Base-by-base conservation (phyloP, 1,140 invertebrate genomes). In the Diorhabda elongata region DNA sequence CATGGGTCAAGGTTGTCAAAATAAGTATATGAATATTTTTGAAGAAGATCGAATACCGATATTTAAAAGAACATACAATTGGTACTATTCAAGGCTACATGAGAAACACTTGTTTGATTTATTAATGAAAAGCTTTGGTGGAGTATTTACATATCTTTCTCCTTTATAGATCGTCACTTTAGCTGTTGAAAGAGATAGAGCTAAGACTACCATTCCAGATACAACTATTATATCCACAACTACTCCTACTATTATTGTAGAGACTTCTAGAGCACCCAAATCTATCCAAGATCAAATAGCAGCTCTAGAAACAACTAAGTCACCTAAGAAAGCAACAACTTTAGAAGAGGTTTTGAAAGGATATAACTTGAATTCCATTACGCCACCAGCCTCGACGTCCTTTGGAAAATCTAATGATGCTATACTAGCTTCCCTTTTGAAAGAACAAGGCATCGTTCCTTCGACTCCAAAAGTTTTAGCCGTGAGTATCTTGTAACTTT, bases 361-460 rank as follows among this genome's bases (percentile, higher is more conserved):
- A 67, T 74, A 76, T 11, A 77, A 76, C 47, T 61, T 72, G 0
- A 59, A 65, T 11, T 44, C 65, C 64, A 69, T 76, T 41, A 71
- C 73, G n/a, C 63, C 68, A 43, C 59, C 77, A 43, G 67, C 71
- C 6, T 61, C 73, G 42, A 59, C 69, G 5, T 69, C 73, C 5
- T 87, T 83, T 72, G 85, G 86, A 42, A 84, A 85, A 71, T 86
- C 83, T 70, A 85, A 89, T 73, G 88, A 89, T 60, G 88, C 88
- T 43, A 79, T 90, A 43, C 79, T 90, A n/a, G 88, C 88, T 5
- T 85, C 87, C 3, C 75, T 89, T 66, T 78, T 90, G 52, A 89
- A 90, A 78, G 85, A 88, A 74, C 85, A 88, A 77, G 88, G 88
- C 11, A 88, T 90, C 73, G 87, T 86, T 72, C 88, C 89, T 2